Evolutionary conservation across 2,888 invertebrate genomes (phyloP), one percentile per base, ranked within the genome.

Genomic region (Lepas anatifera): DNA sequence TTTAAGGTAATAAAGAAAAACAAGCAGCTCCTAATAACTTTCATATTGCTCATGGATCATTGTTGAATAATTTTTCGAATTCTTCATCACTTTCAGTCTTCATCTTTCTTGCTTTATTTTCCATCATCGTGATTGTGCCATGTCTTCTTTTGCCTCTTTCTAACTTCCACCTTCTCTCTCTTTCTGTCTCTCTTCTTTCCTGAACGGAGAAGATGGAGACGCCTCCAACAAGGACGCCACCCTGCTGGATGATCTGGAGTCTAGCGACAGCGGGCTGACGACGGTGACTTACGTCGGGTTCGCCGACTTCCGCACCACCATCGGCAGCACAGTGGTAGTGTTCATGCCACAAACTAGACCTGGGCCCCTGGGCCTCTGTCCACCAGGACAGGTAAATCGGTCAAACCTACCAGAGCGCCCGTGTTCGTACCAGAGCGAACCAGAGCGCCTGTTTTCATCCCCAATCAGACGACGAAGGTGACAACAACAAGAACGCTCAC

Each of bases 311-410:
- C 93, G 92, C 4, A 95, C 95, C 0, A 87, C 91, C 13, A 93
- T 95, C 68, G 94, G 93, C 69, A 92, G 92, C 74, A 94, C 93
- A 1, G 89, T 95, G 0, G 93, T 95, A 73, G 86, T 95, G n/a
- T 95, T 95, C 77, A 89, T 90, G 22, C 95, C 95, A 0, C 90
- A 88, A 73, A 89, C 87, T 27, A 78, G 80, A 0, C 68, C 68
- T n/a, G n/a, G 18, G 70, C 72, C 7, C 71, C 6, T 16, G 22
- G 11, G 7, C 7, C n/a, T 8, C n/a, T 35, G 1, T 2, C 10
- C 22, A 58, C 58, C 8, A 13, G 58, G 32, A 22, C 58, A 2
- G 58, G 58, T 2, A 58, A 58, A 11, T 16, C 22, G 22, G 2
- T 58, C 1, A 35, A 8, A 2, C 3, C 32, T 32, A 58, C 32